phyloP scores from a whole-genome alignment of 2,797 vertebrate species.

The Linurgus olivaceus region DNA sequence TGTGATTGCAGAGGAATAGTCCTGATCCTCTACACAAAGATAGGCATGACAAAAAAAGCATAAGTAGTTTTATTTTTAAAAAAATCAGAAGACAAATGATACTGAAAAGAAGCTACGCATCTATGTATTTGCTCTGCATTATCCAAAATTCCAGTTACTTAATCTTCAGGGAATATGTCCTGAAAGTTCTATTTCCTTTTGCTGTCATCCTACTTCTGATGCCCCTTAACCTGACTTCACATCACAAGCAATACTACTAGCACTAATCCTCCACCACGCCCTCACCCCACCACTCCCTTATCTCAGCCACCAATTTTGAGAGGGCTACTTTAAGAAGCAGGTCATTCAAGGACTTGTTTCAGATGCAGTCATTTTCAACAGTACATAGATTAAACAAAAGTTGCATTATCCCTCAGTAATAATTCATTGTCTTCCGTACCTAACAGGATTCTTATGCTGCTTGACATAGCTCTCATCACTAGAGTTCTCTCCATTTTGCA shows the following conservation, averaged over 20 bases:
- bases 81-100: background rate
- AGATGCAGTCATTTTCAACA: background rate
- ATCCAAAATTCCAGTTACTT: background rate
- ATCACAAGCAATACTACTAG: background rate
- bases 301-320: background rate
- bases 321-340: background rate
- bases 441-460: background rate
- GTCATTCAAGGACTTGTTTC: background rate
- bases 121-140: background rate
- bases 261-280: accelerated
- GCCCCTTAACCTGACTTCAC: background rate
- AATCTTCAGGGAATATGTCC: background rate
- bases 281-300: background rate
- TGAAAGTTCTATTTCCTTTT: background rate
- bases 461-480: background rate
- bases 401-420: background rate
- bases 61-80: background rate
- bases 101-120: background rate
- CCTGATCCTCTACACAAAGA: background rate
- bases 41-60: accelerated
- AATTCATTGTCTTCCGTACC: background rate
- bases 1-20: accelerated
- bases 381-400: background rate
- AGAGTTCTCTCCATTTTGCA: background rate
- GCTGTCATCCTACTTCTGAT: background rate